These are phyloP conservation scores for Hydrotaea cyrtoneurina DNA, from an alignment of 2,888 invertebrate genomes.

Conservation along the genomic window DNA sequence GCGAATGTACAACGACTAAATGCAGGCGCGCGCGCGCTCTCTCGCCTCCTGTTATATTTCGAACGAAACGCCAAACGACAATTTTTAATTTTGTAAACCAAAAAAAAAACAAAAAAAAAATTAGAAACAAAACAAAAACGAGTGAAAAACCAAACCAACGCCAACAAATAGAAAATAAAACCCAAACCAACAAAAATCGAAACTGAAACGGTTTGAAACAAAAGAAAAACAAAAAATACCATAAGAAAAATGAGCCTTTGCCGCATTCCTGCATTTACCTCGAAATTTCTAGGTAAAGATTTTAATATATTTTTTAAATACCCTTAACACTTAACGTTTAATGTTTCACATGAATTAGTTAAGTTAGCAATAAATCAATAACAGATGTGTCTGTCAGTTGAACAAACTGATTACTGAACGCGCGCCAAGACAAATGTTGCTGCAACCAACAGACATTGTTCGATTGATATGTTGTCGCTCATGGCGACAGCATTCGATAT, in stretches of 20 bases:
- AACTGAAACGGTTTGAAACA: not conserved
- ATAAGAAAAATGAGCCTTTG: not conserved
- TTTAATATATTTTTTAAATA: not conserved
- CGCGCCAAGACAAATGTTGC: too few species aligned
- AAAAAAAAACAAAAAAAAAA: not conserved
- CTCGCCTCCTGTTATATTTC: not conserved
- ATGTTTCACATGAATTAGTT: not conserved
- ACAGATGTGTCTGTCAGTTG: not conserved
- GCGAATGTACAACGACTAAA: not conserved
- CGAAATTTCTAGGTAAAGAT: conserved; percentile 9
- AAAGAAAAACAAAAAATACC: not conserved
- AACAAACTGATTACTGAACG: not conserved
- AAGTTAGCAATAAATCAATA: not conserved
- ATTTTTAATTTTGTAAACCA: not conserved
- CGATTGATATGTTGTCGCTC: not conserved
- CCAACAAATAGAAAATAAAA: not conserved
- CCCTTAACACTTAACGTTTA: not conserved
- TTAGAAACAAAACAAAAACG: not conserved
- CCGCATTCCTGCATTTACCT: conserved; percentile 18
- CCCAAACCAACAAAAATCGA: too few species aligned
- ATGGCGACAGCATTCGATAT: not conserved
- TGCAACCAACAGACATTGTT: not conserved
- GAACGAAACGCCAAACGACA: not conserved
- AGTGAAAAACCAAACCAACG: too few species aligned
- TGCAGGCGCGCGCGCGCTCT: not conserved